These are phyloP conservation scores for Anoplophora glabripennis DNA, from an alignment of 1,140 invertebrate species.

Conservation along the genomic window DNA sequence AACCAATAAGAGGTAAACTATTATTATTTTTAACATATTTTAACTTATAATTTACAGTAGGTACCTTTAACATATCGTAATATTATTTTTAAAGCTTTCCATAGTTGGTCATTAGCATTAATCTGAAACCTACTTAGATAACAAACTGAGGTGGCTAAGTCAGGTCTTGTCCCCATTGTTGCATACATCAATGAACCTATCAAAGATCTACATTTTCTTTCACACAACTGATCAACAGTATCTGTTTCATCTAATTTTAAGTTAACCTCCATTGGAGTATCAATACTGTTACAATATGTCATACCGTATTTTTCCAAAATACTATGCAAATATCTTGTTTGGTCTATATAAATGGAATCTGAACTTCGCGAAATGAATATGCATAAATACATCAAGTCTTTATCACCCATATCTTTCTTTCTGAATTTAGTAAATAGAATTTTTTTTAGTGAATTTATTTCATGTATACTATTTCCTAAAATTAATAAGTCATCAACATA, in stretches of 20 bases:
- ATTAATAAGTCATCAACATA: conserved; percentile 43
- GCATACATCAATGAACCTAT: too few species aligned
- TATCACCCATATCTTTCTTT: conserved; percentile 32
- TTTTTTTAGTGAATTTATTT: conserved; percentile 17
- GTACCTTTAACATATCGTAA: conserved; percentile 42
- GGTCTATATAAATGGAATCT: too few species aligned
- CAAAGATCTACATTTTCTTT: too few species aligned
- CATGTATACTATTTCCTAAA: conserved; percentile 25
- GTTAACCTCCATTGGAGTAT: too few species aligned
- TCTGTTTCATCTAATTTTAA: too few species aligned
- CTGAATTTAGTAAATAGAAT: conserved; percentile 24
- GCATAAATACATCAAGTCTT: conserved; percentile 24
- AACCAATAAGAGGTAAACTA: conserved; percentile 32
- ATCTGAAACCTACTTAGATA: conserved; percentile 39
- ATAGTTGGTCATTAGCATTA: conserved; percentile 28
- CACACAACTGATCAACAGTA: too few species aligned
- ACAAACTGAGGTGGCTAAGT: conserved; percentile 36
- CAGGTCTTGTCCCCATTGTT: too few species aligned
- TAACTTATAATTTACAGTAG: conserved; percentile 27
- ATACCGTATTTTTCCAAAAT: too few species aligned
- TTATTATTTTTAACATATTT: conserved; percentile 21
- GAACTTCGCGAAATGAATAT: conserved; percentile 8
- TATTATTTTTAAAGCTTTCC: conserved; percentile 33
- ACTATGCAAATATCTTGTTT: too few species aligned
- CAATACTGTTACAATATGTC: too few species aligned